Conservation (phyloP, 2,888 invertebrate genomes). For the Diaphora mendica region DNA sequence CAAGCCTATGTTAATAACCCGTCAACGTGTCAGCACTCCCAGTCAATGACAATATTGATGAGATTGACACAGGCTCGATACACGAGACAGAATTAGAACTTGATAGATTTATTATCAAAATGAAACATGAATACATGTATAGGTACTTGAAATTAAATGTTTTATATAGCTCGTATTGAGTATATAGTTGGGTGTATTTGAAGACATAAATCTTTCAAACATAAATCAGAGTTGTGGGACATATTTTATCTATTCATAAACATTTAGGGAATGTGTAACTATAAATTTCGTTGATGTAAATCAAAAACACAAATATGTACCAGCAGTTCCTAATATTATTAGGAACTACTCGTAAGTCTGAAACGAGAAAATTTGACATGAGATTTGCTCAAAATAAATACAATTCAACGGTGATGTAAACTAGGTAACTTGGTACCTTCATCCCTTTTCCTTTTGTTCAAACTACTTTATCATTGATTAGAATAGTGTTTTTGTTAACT, state of each 20-base stretch:
- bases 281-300: neutral
- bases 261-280: neutral
- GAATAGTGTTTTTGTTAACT: neutral
- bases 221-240: neutral
- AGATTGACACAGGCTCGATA: constrained; percentile 44
- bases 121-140: constrained; percentile 11
- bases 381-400: neutral
- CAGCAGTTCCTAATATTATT: no score
- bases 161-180: neutral
- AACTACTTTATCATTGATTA: neutral
- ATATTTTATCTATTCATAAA: neutral
- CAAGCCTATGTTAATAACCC: constrained; percentile 50
- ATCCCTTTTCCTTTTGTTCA: no score
- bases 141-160: constrained; percentile 6
- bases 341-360: neutral
- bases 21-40: constrained; percentile 48
- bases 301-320: neutral
- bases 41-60: constrained; percentile 50
- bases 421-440: neutral
- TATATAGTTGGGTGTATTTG: neutral
- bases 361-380: neutral
- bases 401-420: neutral
- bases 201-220: neutral
- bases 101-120: constrained; percentile 32
- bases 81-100: constrained; percentile 20